Percentiles rank a stretch among this genome's conserved stretches.
These are phyloP conservation scores for Boulengeromyrus knoepffleri DNA, from an alignment of 2,113 vertebrate species.

Conservation along the genomic window DNA sequence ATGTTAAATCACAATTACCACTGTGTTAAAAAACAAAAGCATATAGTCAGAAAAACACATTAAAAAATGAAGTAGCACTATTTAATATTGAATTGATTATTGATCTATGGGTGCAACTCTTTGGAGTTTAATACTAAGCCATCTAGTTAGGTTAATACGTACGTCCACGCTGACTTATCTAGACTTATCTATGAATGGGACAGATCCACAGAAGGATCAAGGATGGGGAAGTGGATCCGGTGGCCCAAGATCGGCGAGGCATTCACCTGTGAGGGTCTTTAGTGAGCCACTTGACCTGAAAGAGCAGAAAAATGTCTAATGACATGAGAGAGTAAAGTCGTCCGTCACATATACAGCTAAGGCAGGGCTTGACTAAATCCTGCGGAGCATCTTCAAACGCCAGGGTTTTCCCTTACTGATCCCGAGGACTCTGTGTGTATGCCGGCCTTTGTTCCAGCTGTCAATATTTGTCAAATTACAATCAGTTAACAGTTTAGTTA, in stretches of 20 bases:
- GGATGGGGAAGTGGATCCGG: neutral
- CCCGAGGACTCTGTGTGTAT: neutral
- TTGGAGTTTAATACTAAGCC: neutral
- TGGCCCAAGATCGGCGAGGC: neutral
- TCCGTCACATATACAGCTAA: neutral
- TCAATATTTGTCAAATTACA: slow-evolving; percentile 6
- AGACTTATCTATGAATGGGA: neutral
- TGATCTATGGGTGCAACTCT: neutral
- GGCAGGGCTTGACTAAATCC: neutral
- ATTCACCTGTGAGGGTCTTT: neutral
- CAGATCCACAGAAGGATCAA: neutral
- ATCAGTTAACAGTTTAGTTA: neutral
- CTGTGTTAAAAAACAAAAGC: neutral
- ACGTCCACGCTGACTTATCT: neutral
- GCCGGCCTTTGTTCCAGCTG: neutral
- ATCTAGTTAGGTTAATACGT: neutral
- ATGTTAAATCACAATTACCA: neutral
- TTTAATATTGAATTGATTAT: neutral
- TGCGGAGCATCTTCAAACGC: neutral
- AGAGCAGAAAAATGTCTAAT: neutral
- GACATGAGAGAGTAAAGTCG: neutral
- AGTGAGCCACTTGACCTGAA: neutral
- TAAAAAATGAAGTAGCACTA: neutral
- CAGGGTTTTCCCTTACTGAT: neutral
- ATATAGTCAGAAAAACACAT: neutral